phyloP scores from a whole-genome alignment of 2,113 vertebrate genomes.

The Axis porcinus region DNA sequence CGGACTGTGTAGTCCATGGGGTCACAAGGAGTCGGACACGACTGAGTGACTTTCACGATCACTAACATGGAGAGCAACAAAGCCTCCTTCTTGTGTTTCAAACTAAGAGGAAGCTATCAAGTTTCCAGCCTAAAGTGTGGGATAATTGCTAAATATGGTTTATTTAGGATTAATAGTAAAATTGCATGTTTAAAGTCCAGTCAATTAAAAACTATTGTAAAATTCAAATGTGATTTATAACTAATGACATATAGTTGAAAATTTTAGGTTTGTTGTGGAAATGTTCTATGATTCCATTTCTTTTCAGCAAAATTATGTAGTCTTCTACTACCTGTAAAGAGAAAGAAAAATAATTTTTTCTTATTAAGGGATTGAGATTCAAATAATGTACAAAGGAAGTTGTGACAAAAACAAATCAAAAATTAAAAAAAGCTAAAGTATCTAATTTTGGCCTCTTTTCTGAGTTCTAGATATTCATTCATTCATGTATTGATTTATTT shows the following conservation, averaged over 20 bases:
- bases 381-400: background rate
- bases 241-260: background rate
- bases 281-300: background rate
- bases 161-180: background rate
- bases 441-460: background rate
- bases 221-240: background rate
- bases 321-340: background rate
- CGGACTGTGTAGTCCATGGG: background rate
- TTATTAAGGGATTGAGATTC: background rate
- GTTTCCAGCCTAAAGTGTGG: background rate
- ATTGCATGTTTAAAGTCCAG: background rate
- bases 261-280: background rate
- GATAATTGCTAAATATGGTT: background rate
- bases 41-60: background rate
- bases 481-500: background rate
- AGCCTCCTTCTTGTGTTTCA: background rate
- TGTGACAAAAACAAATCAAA: background rate
- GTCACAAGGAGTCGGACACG: background rate
- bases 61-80: background rate
- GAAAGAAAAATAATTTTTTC: background rate
- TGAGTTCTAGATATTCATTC: background rate
- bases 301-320: background rate
- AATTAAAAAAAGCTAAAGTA: background rate
- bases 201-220: background rate
- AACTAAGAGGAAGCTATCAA: background rate